Percentiles rank a stretch among this genome's conserved stretches.
These are phyloP conservation scores for Datnioides undecimradiatus DNA, from an alignment of 2,113 vertebrate genomes.

Conservation along the genomic window DNA sequence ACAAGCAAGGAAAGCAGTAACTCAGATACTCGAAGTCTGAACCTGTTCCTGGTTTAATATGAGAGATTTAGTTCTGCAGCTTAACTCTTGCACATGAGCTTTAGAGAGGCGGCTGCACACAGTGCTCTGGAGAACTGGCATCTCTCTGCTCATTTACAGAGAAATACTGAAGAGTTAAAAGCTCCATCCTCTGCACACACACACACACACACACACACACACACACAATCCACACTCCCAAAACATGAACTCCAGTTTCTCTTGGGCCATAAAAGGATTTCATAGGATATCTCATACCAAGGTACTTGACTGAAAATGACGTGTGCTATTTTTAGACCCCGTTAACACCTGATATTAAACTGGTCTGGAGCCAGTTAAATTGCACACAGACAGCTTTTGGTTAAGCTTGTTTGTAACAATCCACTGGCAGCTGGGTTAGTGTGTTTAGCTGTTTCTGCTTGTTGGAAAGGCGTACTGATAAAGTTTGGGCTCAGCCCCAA, in stretches of 20 bases:
- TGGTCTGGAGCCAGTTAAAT: too few relatives aligned
- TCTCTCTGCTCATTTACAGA: not conserved
- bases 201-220: not conserved
- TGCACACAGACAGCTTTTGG: too few relatives aligned
- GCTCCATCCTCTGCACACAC: not conserved
- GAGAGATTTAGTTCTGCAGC: slow-evolving; percentile 10
- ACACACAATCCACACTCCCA: too few relatives aligned
- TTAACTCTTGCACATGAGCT: slow-evolving; percentile 1
- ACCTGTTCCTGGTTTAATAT: not conserved
- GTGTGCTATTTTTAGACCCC: not conserved
- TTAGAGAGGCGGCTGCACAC: not conserved
- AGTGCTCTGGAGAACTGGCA: not conserved
- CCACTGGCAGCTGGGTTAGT: too few relatives aligned
- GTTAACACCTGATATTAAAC: too few relatives aligned
- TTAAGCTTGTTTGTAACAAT: too few relatives aligned
- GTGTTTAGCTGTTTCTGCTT: too few relatives aligned
- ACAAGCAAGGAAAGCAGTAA: not conserved
- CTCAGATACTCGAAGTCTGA: not conserved
- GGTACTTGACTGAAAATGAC: not conserved
- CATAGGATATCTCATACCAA: not conserved
- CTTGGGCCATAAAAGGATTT: not conserved
- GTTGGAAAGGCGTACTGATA: too few relatives aligned
- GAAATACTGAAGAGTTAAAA: not conserved
- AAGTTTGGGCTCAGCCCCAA: too few relatives aligned
- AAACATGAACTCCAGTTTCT: not conserved